phyloP scores from a whole-genome alignment of 2,797 vertebrate species.

The Eulemur rubriventer region DNA sequence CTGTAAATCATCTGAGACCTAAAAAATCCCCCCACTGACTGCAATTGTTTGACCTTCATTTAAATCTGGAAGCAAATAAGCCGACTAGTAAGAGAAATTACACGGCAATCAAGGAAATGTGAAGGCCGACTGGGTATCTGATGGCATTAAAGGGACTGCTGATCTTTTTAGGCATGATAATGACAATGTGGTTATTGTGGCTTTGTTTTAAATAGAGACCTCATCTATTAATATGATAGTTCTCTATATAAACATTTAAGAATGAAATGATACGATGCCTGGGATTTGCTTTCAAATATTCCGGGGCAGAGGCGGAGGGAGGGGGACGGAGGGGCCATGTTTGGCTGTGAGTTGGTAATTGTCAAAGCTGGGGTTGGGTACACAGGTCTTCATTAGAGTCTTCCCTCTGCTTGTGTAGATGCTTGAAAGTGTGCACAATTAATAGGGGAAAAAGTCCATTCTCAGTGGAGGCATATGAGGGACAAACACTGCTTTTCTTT shows the following conservation, averaged over 20 bases:
- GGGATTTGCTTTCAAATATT: not conserved
- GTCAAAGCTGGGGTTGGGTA: not conserved
- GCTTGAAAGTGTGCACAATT: not conserved
- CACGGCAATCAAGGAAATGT: not conserved
- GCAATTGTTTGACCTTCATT: not conserved
- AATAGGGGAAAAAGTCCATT: not conserved
- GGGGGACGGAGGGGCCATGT: accelerated
- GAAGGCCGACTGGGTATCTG: not conserved
- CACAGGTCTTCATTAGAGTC: accelerated
- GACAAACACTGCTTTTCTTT: not conserved
- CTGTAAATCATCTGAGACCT: not conserved
- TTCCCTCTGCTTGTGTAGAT: not conserved
- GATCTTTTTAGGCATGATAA: not conserved
- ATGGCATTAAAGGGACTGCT: not conserved
- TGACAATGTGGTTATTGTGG: not conserved
- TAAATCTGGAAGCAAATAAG: not conserved
- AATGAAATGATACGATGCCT: not conserved
- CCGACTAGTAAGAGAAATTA: not conserved
- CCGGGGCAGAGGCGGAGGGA: not conserved
- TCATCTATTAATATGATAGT: not conserved
- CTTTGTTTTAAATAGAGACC: not conserved
- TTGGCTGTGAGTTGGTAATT: accelerated
- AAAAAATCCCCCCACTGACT: not conserved
- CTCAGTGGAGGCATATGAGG: not conserved
- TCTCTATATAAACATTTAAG: not conserved